These are phyloP conservation scores for Sarcophilus harrisii DNA, from an alignment of 2,797 vertebrate species.

Conservation along the genomic window DNA sequence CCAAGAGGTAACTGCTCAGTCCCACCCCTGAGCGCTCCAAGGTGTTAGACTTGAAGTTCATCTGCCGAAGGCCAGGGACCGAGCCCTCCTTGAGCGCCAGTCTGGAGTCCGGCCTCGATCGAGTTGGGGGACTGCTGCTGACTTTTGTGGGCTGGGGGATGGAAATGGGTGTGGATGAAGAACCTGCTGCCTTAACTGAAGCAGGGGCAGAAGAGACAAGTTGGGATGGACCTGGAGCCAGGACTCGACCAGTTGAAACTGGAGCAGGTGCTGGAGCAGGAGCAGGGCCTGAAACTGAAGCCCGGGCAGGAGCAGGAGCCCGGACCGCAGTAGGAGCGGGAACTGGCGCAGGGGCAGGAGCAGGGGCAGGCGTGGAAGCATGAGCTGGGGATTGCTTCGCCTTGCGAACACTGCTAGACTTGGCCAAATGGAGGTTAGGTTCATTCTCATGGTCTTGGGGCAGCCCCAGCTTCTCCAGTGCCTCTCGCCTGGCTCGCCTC, in stretches of 20 bases:
- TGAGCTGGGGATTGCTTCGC: slow-evolving; percentile 24
- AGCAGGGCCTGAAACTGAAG: not conserved
- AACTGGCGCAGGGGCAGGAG: not conserved
- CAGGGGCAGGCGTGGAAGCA: not conserved
- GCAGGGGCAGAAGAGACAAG: not conserved
- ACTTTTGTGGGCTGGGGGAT: slow-evolving; percentile 1
- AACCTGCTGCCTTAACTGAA: not conserved
- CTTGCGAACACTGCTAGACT: slow-evolving; percentile 38
- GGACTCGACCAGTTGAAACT: not conserved
- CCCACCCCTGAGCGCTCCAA: slow-evolving; percentile 86
- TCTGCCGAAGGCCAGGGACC: slow-evolving; percentile 65
- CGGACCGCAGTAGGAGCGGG: not conserved
- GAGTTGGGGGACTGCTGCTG: not conserved
- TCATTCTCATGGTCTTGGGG: slow-evolving; percentile 81
- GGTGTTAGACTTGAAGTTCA: slow-evolving; percentile 85
- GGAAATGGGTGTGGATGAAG: slow-evolving; percentile 49
- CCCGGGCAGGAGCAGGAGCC: not conserved
- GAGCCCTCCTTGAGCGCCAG: slow-evolving; percentile 40
- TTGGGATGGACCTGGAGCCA: not conserved
- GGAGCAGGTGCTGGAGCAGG: not conserved
- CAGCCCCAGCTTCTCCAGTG: slow-evolving; percentile 93
- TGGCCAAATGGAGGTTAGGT: slow-evolving; percentile 23
- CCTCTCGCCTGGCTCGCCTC: slow-evolving; percentile 88
- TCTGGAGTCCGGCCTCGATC: slow-evolving; percentile 29
- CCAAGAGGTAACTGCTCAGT: slow-evolving; percentile 82